phyloP scores from a whole-genome alignment of 1,140 invertebrate species.

The Drosophila malerkotliana region DNA sequence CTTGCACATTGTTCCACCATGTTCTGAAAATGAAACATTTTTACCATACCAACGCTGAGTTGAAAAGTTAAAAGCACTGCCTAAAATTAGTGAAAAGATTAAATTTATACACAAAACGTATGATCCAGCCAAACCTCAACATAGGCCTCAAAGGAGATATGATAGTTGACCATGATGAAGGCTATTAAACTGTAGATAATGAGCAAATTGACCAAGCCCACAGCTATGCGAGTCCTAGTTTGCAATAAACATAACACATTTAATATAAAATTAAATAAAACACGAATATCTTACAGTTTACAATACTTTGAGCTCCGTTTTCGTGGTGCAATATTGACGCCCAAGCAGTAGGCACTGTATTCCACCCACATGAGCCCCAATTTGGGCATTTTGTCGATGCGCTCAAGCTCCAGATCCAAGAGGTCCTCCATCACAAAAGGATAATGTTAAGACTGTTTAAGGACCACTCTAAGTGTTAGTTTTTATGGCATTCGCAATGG shows the following conservation, averaged over 20 bases:
- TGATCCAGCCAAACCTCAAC: slow-evolving; percentile 49
- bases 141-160: slow-evolving; percentile 64
- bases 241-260: neutral
- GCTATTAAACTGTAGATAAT: slow-evolving; percentile 60
- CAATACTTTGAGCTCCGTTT: slow-evolving; percentile 62
- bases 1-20: slow-evolving; percentile 34
- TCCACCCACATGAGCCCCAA: slow-evolving; percentile 62
- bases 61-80: slow-evolving; percentile 65
- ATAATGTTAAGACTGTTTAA: slow-evolving; percentile 35
- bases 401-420: slow-evolving; percentile 53
- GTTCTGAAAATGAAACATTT: slow-evolving; percentile 59
- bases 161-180: slow-evolving; percentile 57
- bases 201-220: slow-evolving; percentile 45
- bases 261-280: neutral
- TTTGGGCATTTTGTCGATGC: slow-evolving; percentile 57
- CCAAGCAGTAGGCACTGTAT: slow-evolving; percentile 54
- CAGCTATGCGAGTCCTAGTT: slow-evolving; percentile 33
- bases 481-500: slow-evolving; percentile 54
- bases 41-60: slow-evolving; percentile 57
- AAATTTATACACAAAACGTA: too few species aligned
- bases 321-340: slow-evolving; percentile 60
- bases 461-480: neutral
- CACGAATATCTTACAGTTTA: slow-evolving; percentile 32
- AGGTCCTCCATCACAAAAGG: slow-evolving; percentile 49
- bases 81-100: slow-evolving; percentile 3